phyloP scores from a whole-genome alignment of 2,888 invertebrate species.

The Smittia sp. region DNA sequence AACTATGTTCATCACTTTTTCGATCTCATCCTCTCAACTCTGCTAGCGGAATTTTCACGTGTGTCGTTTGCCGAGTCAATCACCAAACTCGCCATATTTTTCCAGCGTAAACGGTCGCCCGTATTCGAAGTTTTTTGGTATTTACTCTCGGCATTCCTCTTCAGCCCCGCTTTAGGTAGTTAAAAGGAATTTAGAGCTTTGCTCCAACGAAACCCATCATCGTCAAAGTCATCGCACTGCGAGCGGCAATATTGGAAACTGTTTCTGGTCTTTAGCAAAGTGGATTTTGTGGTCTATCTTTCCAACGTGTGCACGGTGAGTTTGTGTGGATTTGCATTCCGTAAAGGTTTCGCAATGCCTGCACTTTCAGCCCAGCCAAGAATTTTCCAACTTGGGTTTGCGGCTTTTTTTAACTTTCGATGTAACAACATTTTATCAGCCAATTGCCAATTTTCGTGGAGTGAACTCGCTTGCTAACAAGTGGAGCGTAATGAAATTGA shows the following conservation, averaged over 20 bases:
- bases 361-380: background rate
- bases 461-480: no score
- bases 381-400: background rate
- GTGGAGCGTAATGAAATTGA: constrained; percentile 18
- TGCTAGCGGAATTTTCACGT: background rate
- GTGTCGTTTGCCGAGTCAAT: no score
- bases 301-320: background rate
- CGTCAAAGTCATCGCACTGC: background rate
- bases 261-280: background rate
- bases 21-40: background rate
- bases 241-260: constrained; percentile 26
- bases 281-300: constrained; percentile 10
- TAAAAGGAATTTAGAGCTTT: constrained; percentile 11
- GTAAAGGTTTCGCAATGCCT: background rate
- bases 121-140: background rate
- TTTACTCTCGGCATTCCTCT: background rate
- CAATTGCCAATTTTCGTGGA: no score
- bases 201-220: background rate
- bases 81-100: no score
- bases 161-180: background rate
- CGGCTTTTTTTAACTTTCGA: background rate
- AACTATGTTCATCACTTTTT: background rate
- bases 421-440: background rate
- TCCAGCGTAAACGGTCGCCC: background rate
- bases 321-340: constrained; percentile 1